phyloP scores from a whole-genome alignment of 2,113 vertebrate species.

The Corythoichthys haematopterus region DNA sequence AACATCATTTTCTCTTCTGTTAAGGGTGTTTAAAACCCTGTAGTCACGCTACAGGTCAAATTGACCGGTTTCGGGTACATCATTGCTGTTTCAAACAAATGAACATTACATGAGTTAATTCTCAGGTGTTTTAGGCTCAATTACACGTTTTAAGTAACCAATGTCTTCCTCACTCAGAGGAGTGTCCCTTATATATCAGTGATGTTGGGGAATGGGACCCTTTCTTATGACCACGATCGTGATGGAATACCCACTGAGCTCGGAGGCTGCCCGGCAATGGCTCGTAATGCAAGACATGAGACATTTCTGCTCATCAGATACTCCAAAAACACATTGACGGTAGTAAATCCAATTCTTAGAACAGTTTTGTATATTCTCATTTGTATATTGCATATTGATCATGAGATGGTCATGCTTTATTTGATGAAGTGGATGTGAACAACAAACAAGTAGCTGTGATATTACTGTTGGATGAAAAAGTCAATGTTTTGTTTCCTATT shows the following conservation, averaged over 20 bases:
- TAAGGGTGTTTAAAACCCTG: not conserved
- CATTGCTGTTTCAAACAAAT: not conserved
- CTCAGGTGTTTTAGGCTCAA: not conserved
- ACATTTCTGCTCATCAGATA: slow-evolving; percentile 90
- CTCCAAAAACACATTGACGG: slow-evolving; percentile 81
- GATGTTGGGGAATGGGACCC: slow-evolving; percentile 91
- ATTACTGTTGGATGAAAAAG: no score
- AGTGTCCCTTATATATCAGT: slow-evolving; percentile 85
- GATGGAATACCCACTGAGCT: slow-evolving; percentile 85
- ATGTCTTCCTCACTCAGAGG: slow-evolving; percentile 62
- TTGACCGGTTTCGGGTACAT: not conserved
- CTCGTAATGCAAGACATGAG: slow-evolving; percentile 83
- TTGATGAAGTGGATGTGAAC: no score
- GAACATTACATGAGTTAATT: not conserved
- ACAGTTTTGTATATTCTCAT: not conserved
- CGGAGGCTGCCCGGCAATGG: slow-evolving; percentile 82
- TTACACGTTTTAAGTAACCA: not conserved
- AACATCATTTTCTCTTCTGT: no score
- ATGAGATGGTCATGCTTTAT: no score
- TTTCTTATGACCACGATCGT: slow-evolving; percentile 82
- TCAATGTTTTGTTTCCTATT: no score
- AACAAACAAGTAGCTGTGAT: no score
- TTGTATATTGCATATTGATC: not conserved
- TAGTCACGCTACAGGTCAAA: no score
- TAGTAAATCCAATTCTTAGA: slow-evolving; percentile 49